Conservation (phyloP, 2,797 vertebrate species). For the Hippoglossus hippoglossus region DNA sequence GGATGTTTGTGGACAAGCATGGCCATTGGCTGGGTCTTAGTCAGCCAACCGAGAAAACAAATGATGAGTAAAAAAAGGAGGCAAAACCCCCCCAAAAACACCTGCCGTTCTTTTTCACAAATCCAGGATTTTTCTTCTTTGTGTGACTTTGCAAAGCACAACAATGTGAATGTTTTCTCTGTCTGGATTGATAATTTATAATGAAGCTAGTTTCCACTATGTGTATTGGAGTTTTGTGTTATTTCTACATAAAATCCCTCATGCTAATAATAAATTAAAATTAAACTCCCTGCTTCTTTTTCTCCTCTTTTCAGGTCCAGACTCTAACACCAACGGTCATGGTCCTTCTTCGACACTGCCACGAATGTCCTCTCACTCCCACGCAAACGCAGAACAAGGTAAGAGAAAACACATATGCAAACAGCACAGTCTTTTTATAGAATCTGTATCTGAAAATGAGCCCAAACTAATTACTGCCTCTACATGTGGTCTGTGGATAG, state of each 20-base stretch:
- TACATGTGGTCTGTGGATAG: conserved; percentile 62
- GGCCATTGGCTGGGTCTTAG: conserved; percentile 39
- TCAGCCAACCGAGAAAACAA: conserved; percentile 45
- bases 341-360: conserved; percentile 81
- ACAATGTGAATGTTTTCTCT: conserved; percentile 20
- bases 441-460: conserved; percentile 6
- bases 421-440: not conserved
- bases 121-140: conserved; percentile 6
- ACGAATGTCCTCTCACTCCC: conserved; percentile 77
- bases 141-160: conserved; percentile 12
- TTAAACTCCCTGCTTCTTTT: not conserved
- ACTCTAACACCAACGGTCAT: conserved; percentile 66
- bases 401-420: conserved; percentile 14
- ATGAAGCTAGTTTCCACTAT: conserved; percentile 4
- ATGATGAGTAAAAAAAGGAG: conserved; percentile 22
- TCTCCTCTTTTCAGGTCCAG: conserved; percentile 42
- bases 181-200: conserved; percentile 9
- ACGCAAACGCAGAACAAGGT: conserved; percentile 75
- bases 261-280: not conserved
- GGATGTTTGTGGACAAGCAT: conserved; percentile 29
- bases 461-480: conserved; percentile 7
- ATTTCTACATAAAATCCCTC: not conserved
- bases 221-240: conserved; percentile 21
- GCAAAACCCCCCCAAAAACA: conserved; percentile 10
- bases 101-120: not conserved